These are phyloP conservation scores for Eutrigla gurnardus DNA, from an alignment of 2,797 vertebrate genomes.

Conservation along the genomic window DNA sequence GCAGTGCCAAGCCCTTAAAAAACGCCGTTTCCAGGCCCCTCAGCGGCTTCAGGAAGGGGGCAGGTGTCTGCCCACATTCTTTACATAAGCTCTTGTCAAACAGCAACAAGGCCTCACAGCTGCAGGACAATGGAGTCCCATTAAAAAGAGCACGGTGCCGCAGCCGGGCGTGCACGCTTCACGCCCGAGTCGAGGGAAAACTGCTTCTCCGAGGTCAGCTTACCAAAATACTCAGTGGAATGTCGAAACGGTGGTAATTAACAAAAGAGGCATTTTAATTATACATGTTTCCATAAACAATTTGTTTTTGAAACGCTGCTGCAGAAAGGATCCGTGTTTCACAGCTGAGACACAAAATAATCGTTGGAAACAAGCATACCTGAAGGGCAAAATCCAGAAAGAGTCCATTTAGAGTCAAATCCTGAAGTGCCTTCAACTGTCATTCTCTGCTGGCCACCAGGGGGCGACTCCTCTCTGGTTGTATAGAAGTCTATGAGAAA, in stretches of 20 bases:
- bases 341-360: constrained; percentile 8
- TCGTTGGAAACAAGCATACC: not conserved
- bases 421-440: too few relatives aligned
- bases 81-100: constrained; percentile 79
- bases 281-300: not conserved
- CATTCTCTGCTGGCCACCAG: too few relatives aligned
- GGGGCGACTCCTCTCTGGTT: too few relatives aligned
- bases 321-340: not conserved
- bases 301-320: not conserved
- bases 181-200: constrained; percentile 43
- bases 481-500: too few relatives aligned
- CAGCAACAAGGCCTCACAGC: constrained; percentile 70
- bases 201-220: constrained; percentile 38
- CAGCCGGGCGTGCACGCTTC: constrained; percentile 31
- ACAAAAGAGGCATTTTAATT: not conserved
- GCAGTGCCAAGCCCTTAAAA: constrained; percentile 48
- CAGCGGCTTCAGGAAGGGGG: constrained; percentile 48
- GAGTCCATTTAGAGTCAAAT: too few relatives aligned
- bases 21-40: constrained; percentile 52
- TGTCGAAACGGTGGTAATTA: not conserved
- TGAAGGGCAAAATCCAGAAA: not conserved
- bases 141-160: constrained; percentile 27
- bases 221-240: constrained; percentile 13
- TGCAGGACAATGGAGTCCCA: constrained; percentile 70
- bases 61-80: constrained; percentile 76